Conservation (phyloP, 2,113 vertebrate species). For the Forbesichthys papilliferus region DNA sequence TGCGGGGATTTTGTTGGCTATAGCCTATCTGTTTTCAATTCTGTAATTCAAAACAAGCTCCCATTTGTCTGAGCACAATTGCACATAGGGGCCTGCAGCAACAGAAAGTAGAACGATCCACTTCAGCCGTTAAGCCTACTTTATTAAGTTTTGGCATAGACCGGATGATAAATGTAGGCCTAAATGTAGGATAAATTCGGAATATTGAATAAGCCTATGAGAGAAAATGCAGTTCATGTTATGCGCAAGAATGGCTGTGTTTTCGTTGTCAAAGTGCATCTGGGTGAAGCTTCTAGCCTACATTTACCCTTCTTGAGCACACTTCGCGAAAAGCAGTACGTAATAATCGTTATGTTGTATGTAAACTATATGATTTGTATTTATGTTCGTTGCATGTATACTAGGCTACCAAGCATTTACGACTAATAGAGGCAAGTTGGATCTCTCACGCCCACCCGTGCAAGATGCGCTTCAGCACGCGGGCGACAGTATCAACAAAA, state of each 20-base stretch:
- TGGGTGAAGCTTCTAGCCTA: neutral
- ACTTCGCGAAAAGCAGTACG: too few species aligned
- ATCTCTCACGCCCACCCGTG: conserved; percentile 73
- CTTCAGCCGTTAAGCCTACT: neutral
- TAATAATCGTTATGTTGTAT: too few species aligned
- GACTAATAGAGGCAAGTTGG: conserved; percentile 48
- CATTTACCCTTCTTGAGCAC: neutral
- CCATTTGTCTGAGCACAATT: conserved; percentile 57
- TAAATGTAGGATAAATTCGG: too few species aligned
- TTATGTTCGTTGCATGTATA: neutral
- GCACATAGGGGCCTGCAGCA: conserved; percentile 38
- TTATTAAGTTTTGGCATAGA: neutral
- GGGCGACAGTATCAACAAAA: conserved; percentile 59
- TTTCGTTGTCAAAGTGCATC: conserved; percentile 18
- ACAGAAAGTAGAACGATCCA: neutral
- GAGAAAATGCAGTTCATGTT: conserved; percentile 1
- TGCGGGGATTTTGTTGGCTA: conserved; percentile 16
- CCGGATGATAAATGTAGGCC: conserved; percentile 1
- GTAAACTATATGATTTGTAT: neutral
- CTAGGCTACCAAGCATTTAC: conserved; percentile 20
- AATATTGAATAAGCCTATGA: conserved; percentile 9
- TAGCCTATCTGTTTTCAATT: neutral
- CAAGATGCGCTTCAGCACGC: conserved; percentile 59
- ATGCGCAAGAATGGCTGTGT: conserved; percentile 31
- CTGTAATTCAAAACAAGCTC: conserved; percentile 52